Evolutionary conservation across 2,113 vertebrate species (phyloP), one percentile per base, ranked within the genome.

Genomic region (Lates calcarifer): DNA sequence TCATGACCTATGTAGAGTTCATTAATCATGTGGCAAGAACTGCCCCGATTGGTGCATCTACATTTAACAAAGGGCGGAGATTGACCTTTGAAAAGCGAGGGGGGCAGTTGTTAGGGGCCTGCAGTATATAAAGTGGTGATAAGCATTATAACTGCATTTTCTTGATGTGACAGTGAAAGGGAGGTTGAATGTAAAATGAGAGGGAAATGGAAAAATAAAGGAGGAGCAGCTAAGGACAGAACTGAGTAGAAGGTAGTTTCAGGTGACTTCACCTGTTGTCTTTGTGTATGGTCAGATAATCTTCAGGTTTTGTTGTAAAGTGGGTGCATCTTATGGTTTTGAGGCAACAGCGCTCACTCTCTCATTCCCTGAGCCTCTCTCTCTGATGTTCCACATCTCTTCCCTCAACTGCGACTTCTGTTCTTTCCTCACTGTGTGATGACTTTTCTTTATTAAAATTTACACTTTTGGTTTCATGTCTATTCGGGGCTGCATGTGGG

Each of bases 21-120:
- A 92, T 92, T 81, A 92, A 89, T 92, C 85, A 89, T 83, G 78
- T 17, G 49, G 45, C 39, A 70, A 41, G 56, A 75, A 67, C 49
- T 29, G 37, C 41, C 77, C 83, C 67, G 84, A 92, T 86, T 85
- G 82, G 91, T 69, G 69, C 49, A 13, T 69, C 87, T 74, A 76
- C 84, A 56, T 82, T 89, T 89, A 83, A 72, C 31, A 81, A 84
- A 63, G 64, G 86, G 85, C n/a, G 57, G 79, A 29, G 73, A 65
- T 17, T 91, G 85, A 90, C 90, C 92, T 94, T 93, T 88, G 41
- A 45, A 72, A 77, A 64, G 70, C 35, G 9, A 20, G 15, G n/a
- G 14, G 37, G 20, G 4, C 28, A 37, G 24, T 69, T 65, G 9
- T 60, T 55, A 12, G 14, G n/a, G 28, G 9, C 28, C 45, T 49